These are phyloP conservation scores for Cyrtodaria siliqua DNA, from an alignment of 2,888 invertebrate genomes.

Conservation along the genomic window DNA sequence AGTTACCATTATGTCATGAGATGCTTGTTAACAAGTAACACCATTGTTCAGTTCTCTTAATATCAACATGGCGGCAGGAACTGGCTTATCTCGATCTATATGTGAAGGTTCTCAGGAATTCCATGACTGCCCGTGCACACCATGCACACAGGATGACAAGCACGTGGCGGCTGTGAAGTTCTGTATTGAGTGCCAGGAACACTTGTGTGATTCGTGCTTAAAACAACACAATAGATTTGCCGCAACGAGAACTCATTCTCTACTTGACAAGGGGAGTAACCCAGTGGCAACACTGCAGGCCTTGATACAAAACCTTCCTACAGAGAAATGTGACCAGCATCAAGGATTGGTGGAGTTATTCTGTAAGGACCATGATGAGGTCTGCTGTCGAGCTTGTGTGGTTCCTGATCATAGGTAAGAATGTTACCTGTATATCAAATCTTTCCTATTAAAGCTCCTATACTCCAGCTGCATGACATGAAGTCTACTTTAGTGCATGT, in stretches of 20 bases:
- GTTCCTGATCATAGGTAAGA: constrained; percentile 7
- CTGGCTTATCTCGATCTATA: background rate
- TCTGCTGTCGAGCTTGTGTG: constrained; percentile 6
- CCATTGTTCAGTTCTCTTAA: too few relatives aligned
- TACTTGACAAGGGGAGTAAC: background rate
- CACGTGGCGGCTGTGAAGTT: background rate
- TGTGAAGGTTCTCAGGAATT: background rate
- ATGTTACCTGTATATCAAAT: too few relatives aligned
- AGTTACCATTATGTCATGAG: too few relatives aligned
- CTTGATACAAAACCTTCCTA: background rate
- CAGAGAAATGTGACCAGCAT: background rate
- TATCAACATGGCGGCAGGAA: too few relatives aligned
- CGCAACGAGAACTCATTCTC: background rate
- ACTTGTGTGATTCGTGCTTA: background rate
- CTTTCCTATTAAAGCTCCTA: too few relatives aligned
- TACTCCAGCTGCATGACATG: too few relatives aligned
- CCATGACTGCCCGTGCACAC: constrained; percentile 1
- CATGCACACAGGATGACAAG: constrained; percentile 1
- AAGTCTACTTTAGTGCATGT: too few relatives aligned
- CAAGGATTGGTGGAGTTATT: background rate
- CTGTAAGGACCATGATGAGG: constrained; percentile 2
- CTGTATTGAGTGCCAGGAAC: constrained; percentile 1
- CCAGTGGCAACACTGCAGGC: background rate
- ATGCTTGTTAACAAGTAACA: too few relatives aligned
- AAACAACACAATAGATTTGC: constrained; percentile 3